Evolutionary conservation across 2,113 vertebrate genomes (phyloP).

Genomic region (Catharus minimus): DNA sequence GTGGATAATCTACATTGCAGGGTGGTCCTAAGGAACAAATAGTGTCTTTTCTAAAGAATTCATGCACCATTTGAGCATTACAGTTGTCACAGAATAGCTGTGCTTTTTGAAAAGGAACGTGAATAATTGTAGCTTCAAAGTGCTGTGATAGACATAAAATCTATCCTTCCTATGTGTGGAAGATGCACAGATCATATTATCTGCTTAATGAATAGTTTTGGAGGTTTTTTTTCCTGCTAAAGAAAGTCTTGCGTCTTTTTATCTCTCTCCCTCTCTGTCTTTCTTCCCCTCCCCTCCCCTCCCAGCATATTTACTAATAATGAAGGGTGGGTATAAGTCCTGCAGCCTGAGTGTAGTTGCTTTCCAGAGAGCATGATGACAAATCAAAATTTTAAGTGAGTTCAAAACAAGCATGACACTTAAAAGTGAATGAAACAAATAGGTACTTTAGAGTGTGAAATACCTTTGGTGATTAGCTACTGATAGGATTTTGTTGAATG

Average conservation of each 20-base stretch:
- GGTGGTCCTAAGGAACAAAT: background rate
- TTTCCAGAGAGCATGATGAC: background rate
- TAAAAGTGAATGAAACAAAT: background rate
- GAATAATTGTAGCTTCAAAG: slow-evolving; percentile 2
- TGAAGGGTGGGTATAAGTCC: background rate
- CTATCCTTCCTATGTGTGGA: background rate
- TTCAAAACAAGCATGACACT: background rate
- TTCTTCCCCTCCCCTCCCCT: no score
- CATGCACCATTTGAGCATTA: background rate
- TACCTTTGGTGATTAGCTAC: background rate
- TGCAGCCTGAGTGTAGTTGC: background rate
- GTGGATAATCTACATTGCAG: background rate
- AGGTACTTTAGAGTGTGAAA: background rate
- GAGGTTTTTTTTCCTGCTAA: background rate
- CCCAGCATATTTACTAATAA: background rate
- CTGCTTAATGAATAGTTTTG: background rate
- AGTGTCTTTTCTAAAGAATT: background rate
- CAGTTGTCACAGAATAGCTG: background rate
- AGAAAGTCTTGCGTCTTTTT: background rate
- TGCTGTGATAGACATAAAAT: slow-evolving; percentile 6
- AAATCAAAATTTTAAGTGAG: background rate
- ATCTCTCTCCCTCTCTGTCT: no score
- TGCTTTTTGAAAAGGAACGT: background rate
- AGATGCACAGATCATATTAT: background rate
- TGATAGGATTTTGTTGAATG: background rate